Base-by-base conservation (phyloP, 2,888 invertebrate species). In the Eupeodes luniger region DNA sequence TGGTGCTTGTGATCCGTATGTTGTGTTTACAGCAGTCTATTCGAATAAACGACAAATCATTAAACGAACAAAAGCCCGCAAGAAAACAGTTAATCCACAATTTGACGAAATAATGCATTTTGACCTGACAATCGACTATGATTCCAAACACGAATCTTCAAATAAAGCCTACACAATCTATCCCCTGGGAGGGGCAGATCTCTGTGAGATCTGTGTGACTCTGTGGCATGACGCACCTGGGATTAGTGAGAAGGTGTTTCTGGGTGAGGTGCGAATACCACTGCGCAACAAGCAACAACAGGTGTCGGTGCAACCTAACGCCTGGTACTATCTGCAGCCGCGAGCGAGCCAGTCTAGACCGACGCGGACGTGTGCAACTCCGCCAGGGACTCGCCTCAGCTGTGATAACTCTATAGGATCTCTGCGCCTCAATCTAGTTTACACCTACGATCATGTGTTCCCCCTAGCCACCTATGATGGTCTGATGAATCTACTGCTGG, bases 1-100 rank as follows among this genome's bases (percentile, higher is more conserved):
- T 94, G 97, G 98, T 91, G 96, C 97, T 91, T 98, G 98, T 94
- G 98, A 98, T 94, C 98, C 98, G 14, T 98, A 96, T 94, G 97
- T 97, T 90, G 95, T 96, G 90, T 96, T 97, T 91, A 96, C 96
- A 72, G 96, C 97, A 81, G 95, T 96, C 85, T 97, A 97, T 94
- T 96, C 96, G 86, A 97, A 97, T 94, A 96, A 96, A 87, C 96
- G 97, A 92, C 95, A 96, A 94, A 95, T 97, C 91, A 95, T 96
- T 90, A 96, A 96, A 93, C 95, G 97, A 92, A 98, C 98, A 51
- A 97, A 97, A 94, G 96, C 97, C 88, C 96, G 96, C 93, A 98
- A 98, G 94, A 98, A 98, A 95, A 98, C 98, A 75, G 96, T 97
- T 89, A 96, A 96, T 92, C 98, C 98, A 14, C 96, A 96, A 92